These are phyloP conservation scores for Bradypodion ventrale DNA, from an alignment of 2,797 vertebrate species.

Conservation along the genomic window DNA sequence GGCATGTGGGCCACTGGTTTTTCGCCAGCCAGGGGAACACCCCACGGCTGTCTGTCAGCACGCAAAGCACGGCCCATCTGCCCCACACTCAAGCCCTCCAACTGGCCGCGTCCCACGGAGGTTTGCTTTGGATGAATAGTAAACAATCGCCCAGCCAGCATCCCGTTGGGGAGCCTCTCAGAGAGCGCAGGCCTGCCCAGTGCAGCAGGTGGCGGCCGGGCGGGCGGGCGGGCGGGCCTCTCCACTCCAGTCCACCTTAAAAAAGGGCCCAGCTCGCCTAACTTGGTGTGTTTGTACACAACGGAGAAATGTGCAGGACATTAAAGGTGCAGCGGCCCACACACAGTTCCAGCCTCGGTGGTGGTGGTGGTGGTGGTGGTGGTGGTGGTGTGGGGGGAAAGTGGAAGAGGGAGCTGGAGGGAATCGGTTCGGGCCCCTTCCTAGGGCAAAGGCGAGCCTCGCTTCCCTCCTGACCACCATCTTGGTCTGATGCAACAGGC, in stretches of 20 bases:
- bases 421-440: background rate
- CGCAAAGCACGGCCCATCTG: fast-evolving
- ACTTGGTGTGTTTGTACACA: constrained; percentile 74
- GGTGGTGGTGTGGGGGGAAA: no score
- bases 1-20: constrained; percentile 8
- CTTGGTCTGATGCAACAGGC: background rate
- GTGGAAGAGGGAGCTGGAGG: background rate
- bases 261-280: constrained; percentile 40
- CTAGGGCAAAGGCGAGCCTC: constrained; percentile 8
- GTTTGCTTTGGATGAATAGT: background rate
- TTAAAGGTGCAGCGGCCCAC: constrained; percentile 73
- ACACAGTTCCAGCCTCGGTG: no score
- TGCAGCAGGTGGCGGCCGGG: no score
- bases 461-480: background rate
- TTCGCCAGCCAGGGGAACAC: background rate
- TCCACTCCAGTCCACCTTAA: constrained; percentile 76
- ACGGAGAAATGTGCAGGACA: constrained; percentile 49
- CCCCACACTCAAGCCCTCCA: fast-evolving
- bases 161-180: no score
- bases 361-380: no score
- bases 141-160: background rate
- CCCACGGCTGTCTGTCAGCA: fast-evolving
- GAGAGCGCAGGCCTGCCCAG: no score
- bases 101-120: fast-evolving
- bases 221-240: no score